Evolutionary conservation across 2,888 invertebrate genomes (phyloP).

Genomic region (Cephus spinipes): DNA sequence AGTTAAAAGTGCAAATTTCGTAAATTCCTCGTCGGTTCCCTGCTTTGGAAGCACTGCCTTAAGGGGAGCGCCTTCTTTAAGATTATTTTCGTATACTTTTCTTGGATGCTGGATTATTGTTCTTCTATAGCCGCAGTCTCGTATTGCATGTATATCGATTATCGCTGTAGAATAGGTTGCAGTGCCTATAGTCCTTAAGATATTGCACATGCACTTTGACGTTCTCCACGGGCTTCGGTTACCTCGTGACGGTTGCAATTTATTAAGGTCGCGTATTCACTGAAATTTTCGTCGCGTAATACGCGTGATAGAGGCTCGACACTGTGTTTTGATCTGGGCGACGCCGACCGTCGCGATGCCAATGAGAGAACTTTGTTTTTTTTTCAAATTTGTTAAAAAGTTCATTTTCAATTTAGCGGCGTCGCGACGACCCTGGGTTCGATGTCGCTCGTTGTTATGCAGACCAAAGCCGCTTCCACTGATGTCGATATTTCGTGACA

Average conservation of each 20-base stretch:
- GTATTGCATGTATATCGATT: background rate
- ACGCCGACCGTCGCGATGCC: background rate
- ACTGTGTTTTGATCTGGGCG: background rate
- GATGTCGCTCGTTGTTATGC: too few relatives aligned
- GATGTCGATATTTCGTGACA: background rate
- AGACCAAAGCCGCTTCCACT: background rate
- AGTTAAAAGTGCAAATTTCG: background rate
- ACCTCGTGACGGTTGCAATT: background rate
- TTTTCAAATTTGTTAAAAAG: background rate
- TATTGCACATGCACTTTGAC: background rate
- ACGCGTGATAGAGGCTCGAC: background rate
- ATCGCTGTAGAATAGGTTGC: background rate
- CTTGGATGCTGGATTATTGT: background rate
- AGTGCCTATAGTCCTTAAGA: background rate
- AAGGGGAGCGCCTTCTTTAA: background rate
- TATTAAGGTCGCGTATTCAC: background rate
- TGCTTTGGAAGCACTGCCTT: background rate
- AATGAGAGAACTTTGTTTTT: background rate
- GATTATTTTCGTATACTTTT: background rate
- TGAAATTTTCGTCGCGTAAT: background rate
- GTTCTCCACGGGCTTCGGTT: background rate
- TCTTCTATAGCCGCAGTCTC: background rate
- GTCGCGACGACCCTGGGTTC: background rate
- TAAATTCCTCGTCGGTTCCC: background rate
- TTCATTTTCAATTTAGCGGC: background rate